Conservation (phyloP, 2,888 invertebrate species). For the Parapristionchus giblindavisi region DNA sequence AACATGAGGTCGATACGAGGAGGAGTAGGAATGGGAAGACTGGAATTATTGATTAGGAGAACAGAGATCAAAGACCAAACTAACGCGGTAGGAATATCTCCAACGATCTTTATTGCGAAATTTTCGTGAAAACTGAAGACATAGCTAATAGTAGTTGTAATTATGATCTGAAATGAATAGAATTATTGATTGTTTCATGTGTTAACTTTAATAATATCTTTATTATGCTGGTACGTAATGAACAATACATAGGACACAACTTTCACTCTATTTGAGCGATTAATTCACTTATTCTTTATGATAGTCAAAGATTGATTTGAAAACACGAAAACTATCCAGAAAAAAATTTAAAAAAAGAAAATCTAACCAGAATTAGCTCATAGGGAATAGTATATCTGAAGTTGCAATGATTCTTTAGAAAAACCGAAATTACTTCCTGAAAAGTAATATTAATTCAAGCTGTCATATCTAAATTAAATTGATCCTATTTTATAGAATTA, state of each 20-base stretch:
- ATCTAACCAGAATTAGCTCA: constrained; percentile 68
- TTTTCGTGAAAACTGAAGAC: not conserved
- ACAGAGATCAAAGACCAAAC: not conserved
- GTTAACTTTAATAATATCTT: too few relatives aligned
- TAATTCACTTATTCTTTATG: not conserved
- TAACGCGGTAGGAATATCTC: not conserved
- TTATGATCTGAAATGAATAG: constrained; percentile 24
- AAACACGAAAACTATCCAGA: too few relatives aligned
- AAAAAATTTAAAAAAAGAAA: not conserved
- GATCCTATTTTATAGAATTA: not conserved
- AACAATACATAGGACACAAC: too few relatives aligned
- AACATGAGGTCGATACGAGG: constrained; percentile 57
- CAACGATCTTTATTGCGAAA: not conserved
- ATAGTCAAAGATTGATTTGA: not conserved
- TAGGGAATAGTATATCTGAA: constrained; percentile 70
- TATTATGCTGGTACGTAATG: too few relatives aligned
- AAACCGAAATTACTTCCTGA: constrained; percentile 29
- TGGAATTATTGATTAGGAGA: not conserved
- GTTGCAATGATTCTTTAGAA: constrained; percentile 29
- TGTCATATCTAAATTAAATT: not conserved
- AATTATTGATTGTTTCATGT: too few relatives aligned
- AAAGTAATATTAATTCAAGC: not conserved
- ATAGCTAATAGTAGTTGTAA: constrained; percentile 5
- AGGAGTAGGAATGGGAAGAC: not conserved
- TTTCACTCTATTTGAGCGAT: too few relatives aligned